Percentiles rank a stretch among this genome's conserved stretches.
Evolutionary conservation across 2,797 vertebrate genomes (phyloP).

Genomic region (Onychomys arenicola): DNA sequence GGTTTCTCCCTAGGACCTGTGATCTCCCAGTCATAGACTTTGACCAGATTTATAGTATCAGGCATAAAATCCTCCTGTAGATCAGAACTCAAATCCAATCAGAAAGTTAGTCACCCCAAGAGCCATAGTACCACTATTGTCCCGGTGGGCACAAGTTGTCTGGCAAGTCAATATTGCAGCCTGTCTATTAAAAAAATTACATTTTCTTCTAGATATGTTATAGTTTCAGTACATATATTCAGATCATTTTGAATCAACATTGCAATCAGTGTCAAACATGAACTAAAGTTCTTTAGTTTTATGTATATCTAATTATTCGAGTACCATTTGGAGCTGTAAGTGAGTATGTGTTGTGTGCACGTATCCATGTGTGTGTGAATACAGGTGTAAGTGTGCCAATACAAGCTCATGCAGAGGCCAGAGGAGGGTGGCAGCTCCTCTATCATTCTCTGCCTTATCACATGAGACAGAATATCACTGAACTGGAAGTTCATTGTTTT

Average conservation of each 20-base stretch:
- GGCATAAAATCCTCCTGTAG: not conserved
- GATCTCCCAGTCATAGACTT: not conserved
- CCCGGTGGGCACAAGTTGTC: too few species aligned
- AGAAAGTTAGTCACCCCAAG: not conserved
- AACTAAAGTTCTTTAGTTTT: conserved; percentile 21
- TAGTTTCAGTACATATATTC: conserved; percentile 7
- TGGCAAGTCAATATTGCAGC: not conserved
- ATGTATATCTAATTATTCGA: conserved; percentile 16
- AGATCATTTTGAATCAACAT: conserved; percentile 25
- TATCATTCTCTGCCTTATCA: not conserved
- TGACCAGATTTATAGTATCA: not conserved
- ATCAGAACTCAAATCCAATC: not conserved
- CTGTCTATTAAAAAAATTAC: not conserved
- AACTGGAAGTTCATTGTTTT: not conserved
- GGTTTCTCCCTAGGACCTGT: not conserved
- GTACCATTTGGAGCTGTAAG: not conserved
- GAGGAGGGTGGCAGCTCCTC: not conserved
- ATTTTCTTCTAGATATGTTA: not conserved
- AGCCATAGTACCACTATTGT: not conserved
- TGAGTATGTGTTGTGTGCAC: not conserved
- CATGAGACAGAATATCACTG: not conserved
- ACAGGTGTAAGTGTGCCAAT: not conserved
- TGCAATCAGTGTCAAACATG: not conserved
- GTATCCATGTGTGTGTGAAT: too few species aligned
- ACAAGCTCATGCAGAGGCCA: not conserved